A percentile compares a stretch with the other conserved stretches of the same genome.
Evolutionary conservation across 2,888 invertebrate genomes (phyloP).

Genomic region (Phragmatobia fuliginosa): DNA sequence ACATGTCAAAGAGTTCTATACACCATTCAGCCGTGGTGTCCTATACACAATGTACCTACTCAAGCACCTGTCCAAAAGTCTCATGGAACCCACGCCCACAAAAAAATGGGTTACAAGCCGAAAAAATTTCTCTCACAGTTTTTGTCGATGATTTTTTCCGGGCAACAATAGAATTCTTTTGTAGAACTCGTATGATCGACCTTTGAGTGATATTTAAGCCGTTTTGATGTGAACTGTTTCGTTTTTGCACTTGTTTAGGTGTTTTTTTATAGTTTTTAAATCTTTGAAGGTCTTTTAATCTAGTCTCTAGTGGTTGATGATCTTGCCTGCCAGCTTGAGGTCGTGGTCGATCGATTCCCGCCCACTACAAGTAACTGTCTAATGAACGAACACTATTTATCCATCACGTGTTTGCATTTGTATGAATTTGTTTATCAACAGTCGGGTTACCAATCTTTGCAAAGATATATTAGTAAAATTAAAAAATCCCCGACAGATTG

Average conservation of each 20-base stretch:
- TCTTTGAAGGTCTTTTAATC: background rate
- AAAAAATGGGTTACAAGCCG: constrained; percentile 76
- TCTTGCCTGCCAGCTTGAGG: background rate
- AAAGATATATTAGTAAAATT: too few relatives aligned
- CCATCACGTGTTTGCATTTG: too few relatives aligned
- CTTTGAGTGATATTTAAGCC: constrained; percentile 16
- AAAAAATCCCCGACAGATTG: too few relatives aligned
- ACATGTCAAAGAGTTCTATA: constrained; percentile 18
- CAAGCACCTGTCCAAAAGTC: constrained; percentile 74
- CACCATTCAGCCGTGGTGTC: constrained; percentile 17
- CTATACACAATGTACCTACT: constrained; percentile 54
- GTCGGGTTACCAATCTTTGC: too few relatives aligned
- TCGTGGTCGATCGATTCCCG: background rate
- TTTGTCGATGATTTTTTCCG: constrained; percentile 51
- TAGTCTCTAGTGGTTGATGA: background rate
- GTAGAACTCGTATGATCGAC: constrained; percentile 36
- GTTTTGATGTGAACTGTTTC: constrained; percentile 10
- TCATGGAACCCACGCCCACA: constrained; percentile 76
- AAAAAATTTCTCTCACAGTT: constrained; percentile 58
- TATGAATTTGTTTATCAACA: too few relatives aligned
- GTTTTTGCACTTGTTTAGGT: constrained; percentile 10
- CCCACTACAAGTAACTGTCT: background rate
- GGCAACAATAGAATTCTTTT: constrained; percentile 40
- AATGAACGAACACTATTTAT: background rate
- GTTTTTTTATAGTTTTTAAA: background rate